Conservation (phyloP, 1,140 invertebrate genomes). For the Magallana gigas region DNA sequence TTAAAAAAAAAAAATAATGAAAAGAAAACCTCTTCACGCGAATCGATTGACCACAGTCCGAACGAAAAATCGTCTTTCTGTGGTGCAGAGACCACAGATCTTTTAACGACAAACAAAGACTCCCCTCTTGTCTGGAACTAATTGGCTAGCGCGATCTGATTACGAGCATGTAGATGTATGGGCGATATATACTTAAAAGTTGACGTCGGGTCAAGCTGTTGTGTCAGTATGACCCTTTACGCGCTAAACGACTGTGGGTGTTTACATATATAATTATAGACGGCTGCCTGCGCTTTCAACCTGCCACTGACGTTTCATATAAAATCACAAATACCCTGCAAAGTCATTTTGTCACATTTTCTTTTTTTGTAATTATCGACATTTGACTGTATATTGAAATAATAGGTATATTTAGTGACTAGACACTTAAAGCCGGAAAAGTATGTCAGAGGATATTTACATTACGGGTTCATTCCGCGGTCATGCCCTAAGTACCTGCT, state of each 20-base stretch:
- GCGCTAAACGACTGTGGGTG: background rate
- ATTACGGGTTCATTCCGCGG: slow-evolving; percentile 15
- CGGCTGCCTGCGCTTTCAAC: background rate
- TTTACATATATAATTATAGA: slow-evolving; percentile 22
- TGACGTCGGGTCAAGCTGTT: slow-evolving; percentile 25
- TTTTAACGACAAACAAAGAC: background rate
- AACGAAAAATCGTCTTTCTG: background rate
- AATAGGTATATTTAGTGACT: background rate
- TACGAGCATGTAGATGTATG: slow-evolving; percentile 21
- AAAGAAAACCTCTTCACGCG: background rate
- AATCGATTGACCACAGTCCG: slow-evolving; percentile 28
- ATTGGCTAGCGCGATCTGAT: slow-evolving; percentile 26
- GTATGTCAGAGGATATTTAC: slow-evolving; percentile 35
- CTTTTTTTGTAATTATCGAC: background rate
- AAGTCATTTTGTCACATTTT: background rate
- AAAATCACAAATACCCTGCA: background rate
- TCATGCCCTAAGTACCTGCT: slow-evolving; percentile 19
- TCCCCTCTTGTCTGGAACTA: background rate
- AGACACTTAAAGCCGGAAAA: background rate
- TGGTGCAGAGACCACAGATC: background rate
- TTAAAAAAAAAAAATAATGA: background rate
- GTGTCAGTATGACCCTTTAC: background rate
- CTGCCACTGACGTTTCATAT: background rate
- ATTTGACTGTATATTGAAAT: background rate
- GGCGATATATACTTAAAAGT: slow-evolving; percentile 33